Evolutionary conservation across 2,113 vertebrate genomes (phyloP).

Genomic region (Sorex fumeus): DNA sequence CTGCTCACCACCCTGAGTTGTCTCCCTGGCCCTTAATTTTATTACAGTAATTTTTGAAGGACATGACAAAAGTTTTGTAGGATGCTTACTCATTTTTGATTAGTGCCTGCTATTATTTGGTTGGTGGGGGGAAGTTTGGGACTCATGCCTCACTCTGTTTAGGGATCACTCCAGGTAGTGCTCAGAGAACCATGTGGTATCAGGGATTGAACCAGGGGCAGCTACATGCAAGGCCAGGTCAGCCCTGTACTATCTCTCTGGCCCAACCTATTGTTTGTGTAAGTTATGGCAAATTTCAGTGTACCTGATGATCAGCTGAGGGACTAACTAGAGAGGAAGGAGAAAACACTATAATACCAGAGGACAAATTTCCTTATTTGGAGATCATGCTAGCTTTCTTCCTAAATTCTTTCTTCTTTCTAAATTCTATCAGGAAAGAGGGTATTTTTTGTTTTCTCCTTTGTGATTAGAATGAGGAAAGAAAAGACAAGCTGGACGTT

Average conservation of each 20-base stretch:
- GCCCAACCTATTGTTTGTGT: background rate
- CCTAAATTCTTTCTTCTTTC: background rate
- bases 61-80: too few relatives aligned
- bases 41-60: too few relatives aligned
- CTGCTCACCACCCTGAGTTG: too few relatives aligned
- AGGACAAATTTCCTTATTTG: constrained; percentile 26
- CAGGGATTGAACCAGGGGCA: too few relatives aligned
- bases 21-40: too few relatives aligned
- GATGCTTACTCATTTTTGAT: too few relatives aligned
- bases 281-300: background rate
- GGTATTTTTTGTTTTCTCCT: background rate
- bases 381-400: background rate
- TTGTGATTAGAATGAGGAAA: background rate
- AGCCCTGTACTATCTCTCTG: too few relatives aligned
- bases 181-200: too few relatives aligned
- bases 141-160: background rate
- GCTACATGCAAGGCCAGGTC: too few relatives aligned
- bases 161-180: too few relatives aligned
- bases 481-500: background rate
- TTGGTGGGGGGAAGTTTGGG: background rate
- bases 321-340: constrained; percentile 9
- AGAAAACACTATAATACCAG: background rate
- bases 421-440: background rate
- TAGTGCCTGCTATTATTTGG: too few relatives aligned
- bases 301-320: background rate